Base-by-base conservation (phyloP, 2,888 invertebrate genomes). In the Chrysolina americana region DNA sequence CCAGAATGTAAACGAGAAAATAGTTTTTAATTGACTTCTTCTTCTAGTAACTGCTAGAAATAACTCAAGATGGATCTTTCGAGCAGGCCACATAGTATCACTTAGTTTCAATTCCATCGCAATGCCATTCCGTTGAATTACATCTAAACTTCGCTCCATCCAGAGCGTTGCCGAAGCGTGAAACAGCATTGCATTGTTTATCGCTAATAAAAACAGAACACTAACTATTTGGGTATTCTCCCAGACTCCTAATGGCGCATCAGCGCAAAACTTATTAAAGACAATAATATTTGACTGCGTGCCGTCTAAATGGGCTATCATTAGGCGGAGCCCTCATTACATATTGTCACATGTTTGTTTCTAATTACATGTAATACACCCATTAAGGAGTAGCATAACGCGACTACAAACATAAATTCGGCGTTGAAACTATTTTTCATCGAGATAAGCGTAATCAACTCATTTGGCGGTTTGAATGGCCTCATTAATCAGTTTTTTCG, bases 201-300 rank as follows among this genome's bases (percentile, higher is more conserved):
- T 59, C 23, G 36, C 28, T 36, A 59, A 59, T 59, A 36, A 59
- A 59, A 59, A 59, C 59, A 59, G n/a, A 59, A 59, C 59, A 59
- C 59, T 28, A 59, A 59, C 59, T 59, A 59, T 59, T 59, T n/a
- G 8, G 28, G 36, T 21, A 21, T 56, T 56, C 56, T n/a, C n/a
- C 17, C n/a, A 17, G n/a, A 36, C 53, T 59, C n/a, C 59, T 59
- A 59, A 59, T 59, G 59, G 59, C 36, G 59, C 59, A 59, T 59
- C 59, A 59, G 23, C 28, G n/a, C 59, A 15, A 72, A 72, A 63
- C 56, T 68, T 68, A 41, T 70, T 62, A 70, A 70, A 68, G 56
- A 68, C 48, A 70, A 48, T 70, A 64, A 48, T 70, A 70, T 63
- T 48, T 50, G 47, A 70, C 63, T 70, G 63, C 59, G 48, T 70